phyloP scores from a whole-genome alignment of 2,888 invertebrate genomes.

The Scaptomyza cyrtandrae region DNA sequence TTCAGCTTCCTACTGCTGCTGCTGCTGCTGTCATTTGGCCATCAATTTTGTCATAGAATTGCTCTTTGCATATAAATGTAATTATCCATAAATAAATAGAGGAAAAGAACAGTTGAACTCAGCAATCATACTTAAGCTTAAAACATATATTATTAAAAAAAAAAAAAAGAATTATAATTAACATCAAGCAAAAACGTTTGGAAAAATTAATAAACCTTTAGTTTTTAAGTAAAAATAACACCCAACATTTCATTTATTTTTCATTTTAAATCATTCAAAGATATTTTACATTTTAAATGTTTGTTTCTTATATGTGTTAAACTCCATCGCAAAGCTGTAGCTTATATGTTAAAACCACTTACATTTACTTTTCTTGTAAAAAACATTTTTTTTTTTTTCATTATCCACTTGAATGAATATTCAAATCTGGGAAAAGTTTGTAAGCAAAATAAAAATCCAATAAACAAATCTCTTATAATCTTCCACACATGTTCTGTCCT shows the following conservation, averaged over 20 bases:
- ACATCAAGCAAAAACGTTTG: no score
- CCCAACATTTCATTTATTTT: no score
- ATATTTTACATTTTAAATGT: no score
- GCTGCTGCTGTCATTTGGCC: neutral
- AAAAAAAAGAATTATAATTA: no score
- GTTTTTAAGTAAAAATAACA: no score
- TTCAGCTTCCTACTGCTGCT: neutral
- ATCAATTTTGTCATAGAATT: conserved; percentile 11
- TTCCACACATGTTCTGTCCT: conserved; percentile 22
- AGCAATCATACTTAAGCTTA: neutral
- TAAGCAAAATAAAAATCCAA: conserved; percentile 3
- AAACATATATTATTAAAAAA: neutral
- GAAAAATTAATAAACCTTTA: no score
- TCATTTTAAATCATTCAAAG: no score
- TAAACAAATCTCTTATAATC: conserved; percentile 36
- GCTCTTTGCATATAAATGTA: conserved; percentile 2
- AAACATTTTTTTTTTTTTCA: no score
- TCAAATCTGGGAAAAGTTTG: conserved; percentile 2
- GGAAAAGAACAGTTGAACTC: neutral
- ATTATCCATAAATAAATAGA: neutral
- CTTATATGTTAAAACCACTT: no score
- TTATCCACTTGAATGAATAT: conserved; percentile 2
- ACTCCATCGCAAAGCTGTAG: no score
- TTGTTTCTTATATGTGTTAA: no score
- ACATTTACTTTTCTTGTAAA: no score